These are phyloP conservation scores for Diarsia mendica DNA, from an alignment of 2,888 invertebrate genomes.

Conservation along the genomic window DNA sequence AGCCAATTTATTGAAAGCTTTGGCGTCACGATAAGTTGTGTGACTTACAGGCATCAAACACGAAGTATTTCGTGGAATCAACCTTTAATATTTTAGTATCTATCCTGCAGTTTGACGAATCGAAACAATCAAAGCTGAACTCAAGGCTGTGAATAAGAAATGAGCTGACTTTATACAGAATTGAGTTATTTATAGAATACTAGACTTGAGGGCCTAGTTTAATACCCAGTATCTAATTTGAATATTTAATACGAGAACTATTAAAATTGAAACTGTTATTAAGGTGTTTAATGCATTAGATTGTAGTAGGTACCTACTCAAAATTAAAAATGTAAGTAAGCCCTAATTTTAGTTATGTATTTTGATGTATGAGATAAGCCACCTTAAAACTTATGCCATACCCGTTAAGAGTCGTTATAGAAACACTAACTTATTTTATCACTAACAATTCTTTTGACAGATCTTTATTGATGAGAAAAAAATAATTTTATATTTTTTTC, in stretches of 20 bases:
- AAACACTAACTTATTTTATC: neutral
- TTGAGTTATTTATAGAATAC: neutral
- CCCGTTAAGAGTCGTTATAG: neutral
- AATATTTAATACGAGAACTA: neutral
- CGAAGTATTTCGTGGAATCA: conserved; percentile 11
- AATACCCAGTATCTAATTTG: neutral
- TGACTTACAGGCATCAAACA: conserved; percentile 29
- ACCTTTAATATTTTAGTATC: conserved; percentile 27
- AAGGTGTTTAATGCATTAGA: neutral
- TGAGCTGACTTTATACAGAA: neutral
- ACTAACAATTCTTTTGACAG: neutral
- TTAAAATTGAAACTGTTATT: neutral
- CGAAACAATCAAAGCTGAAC: conserved; percentile 9
- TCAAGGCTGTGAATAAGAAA: conserved; percentile 26
- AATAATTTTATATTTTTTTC: too few species aligned
- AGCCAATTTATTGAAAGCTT: conserved; percentile 36
- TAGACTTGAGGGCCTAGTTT: neutral
- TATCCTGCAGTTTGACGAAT: conserved; percentile 3
- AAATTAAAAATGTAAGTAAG: neutral
- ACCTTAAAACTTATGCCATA: too few species aligned
- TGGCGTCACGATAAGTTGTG: conserved; percentile 43
- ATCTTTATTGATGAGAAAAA: neutral
- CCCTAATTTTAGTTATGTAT: neutral
- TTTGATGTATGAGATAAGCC: neutral
- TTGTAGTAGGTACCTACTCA: neutral